Base-by-base conservation (phyloP, 2,797 vertebrate species). In the Pseudochirops corinnae region DNA sequence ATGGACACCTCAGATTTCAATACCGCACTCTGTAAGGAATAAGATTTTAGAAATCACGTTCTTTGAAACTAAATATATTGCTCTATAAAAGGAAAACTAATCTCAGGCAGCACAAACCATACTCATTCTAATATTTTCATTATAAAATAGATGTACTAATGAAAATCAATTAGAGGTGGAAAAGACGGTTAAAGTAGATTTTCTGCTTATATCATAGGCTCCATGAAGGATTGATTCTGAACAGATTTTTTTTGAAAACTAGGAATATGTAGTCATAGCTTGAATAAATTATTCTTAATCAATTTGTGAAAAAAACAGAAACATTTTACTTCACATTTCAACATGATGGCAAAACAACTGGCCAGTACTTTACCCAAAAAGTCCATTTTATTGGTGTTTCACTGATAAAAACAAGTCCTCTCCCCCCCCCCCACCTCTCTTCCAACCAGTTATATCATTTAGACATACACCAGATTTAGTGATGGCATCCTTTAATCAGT, bases 1-100 rank as follows among this genome's bases (percentile, higher is more conserved):
- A 95, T 21, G 98, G 62, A 91, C 92, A 96, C 4, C n/a, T 94
- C 52, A 50, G 96, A 98, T 56, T 96, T 97, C 55, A 97, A 93
- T 28, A 94, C 10, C 90, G 93, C 87, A 93, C 10, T 96, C 91
- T 91, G n/a, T 39, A 94, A 87, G 94, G 93, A 96, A 94, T 50
- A 96, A 0, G 16, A 50, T 67, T 96, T 95, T 5, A 97, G 94
- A 96, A 97, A 95, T 52, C 52, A 6, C 5, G 52, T 52, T 52
- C 52, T 52, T 52, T 52, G 46, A 46, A 46, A 46, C 46, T 91
- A 94, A 0, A 24, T 55, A 95, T 16, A 46, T 5, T 12, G 55
- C 46, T 92, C 90, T 96, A 39, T 93, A 97, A 94, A 55, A 96
- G n/a, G 28, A 82, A 96, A 94, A 97, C 0, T 90, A 93, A 96